These are phyloP conservation scores for Epirrhoe tristata DNA, from an alignment of 2,888 invertebrate species.

Conservation along the genomic window DNA sequence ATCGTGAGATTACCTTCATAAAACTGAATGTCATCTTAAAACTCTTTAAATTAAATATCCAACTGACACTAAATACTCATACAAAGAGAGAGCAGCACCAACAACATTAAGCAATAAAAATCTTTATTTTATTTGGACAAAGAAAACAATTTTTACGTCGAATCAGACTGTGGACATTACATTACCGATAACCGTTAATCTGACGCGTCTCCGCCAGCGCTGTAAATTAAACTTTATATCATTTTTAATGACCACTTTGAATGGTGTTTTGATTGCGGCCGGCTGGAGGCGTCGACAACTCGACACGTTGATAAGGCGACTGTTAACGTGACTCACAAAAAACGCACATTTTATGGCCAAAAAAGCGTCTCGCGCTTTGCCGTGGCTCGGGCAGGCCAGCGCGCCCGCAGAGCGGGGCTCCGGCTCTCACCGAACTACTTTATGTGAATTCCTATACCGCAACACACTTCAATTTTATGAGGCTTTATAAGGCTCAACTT, in stretches of 20 bases:
- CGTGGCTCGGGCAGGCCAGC: constrained; percentile 38
- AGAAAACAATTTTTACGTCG: constrained; percentile 72
- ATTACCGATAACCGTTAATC: constrained; percentile 80
- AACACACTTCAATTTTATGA: constrained; percentile 78
- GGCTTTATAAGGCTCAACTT: constrained; percentile 67
- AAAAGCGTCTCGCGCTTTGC: constrained; percentile 65
- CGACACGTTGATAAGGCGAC: constrained; percentile 83
- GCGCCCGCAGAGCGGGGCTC: constrained; percentile 19
- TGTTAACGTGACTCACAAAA: constrained; percentile 76
- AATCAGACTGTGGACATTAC: constrained; percentile 71
- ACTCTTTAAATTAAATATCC: constrained; percentile 41
- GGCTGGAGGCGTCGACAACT: constrained; percentile 85
- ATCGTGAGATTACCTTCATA: constrained; percentile 41
- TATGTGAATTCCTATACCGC: constrained; percentile 76
- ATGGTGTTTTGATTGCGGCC: constrained; percentile 84
- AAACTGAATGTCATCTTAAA: constrained; percentile 44
- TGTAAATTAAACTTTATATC: constrained; percentile 85
- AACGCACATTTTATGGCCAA: constrained; percentile 78
- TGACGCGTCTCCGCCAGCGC: constrained; percentile 63
- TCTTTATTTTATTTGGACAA: constrained; percentile 67
- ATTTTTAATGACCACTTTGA: constrained; percentile 82
- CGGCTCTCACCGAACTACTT: constrained; percentile 60
- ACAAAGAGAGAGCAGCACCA: constrained; percentile 46
- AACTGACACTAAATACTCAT: constrained; percentile 44
- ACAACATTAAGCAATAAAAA: constrained; percentile 61